Evolutionary conservation across 2,888 invertebrate species (phyloP), one percentile per base, ranked within the genome.

Genomic region (Ferdinandea cuprea): DNA sequence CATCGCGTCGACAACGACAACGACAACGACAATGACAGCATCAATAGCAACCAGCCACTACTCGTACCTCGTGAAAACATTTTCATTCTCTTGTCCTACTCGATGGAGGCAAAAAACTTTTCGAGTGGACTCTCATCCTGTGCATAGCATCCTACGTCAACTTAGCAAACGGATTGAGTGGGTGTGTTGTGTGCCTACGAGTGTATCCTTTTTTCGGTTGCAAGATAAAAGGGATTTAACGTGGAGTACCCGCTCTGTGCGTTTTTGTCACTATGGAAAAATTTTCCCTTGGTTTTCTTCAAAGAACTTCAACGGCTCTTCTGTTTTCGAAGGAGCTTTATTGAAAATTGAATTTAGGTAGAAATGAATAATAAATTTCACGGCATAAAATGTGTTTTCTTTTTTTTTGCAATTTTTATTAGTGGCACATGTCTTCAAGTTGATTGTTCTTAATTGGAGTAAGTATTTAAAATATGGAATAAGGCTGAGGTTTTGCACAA

Each of bases 341-440:
- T 56, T 32, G 13, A 21, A 46, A 17, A 44, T 59, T 30, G n/a
- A 59, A 59, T 59, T 59, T 54, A 58, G 48, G 69, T 69, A 28
- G 35, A 46, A 44, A 68, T 6, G 37, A n/a, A n/a, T n/a, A n/a
- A n/a, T n/a, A n/a, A n/a, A n/a, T 37, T 28, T n/a, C 25, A 30
- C 17, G 30, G 28, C 42, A 46, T 8, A 30, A 21, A 21, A 17
- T 17, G 21, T 48, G 65, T 52, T 11, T 11, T 50, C 28, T 11
- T 19, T 40, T 40, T 65, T 17, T 13, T 21, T n/a, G n/a, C n/a
- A n/a, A n/a, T 69, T 58, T 59, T 71, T 71, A 59, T 58, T 59
- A 17, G 40, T 48, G 35, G 71, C 71, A 59, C 71, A 71, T 71
- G 71, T 71, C 59, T 42, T 50, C 71, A 71, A 71, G 59, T 42